phyloP scores from a whole-genome alignment of 2,888 invertebrate species.

The Mimachlamys varia region DNA sequence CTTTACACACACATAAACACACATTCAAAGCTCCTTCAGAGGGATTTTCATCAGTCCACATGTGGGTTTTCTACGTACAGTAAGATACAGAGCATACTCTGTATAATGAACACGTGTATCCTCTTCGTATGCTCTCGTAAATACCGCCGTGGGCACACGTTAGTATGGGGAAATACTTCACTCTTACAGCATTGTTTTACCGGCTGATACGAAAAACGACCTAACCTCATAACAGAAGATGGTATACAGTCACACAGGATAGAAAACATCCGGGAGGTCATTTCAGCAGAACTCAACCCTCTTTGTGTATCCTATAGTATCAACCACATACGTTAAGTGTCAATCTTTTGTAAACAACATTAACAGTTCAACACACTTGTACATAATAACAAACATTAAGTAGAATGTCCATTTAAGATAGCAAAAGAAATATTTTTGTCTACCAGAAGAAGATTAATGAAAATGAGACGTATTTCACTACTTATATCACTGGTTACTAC shows the following conservation, averaged over 20 bases:
- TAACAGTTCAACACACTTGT: not conserved
- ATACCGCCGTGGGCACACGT: not conserved
- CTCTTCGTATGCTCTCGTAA: constrained; percentile 17
- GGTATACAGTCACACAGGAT: not conserved
- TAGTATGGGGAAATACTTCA: not conserved
- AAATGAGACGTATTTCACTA: not conserved
- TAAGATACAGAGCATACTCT: not conserved
- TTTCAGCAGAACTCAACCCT: not conserved
- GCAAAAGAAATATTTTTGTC: too few relatives aligned
- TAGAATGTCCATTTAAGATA: not conserved
- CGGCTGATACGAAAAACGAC: constrained; percentile 7
- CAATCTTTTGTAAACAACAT: not conserved
- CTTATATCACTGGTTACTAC: not conserved
- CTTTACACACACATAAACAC: not conserved
- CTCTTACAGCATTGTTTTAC: not conserved
- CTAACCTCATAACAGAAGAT: constrained; percentile 1
- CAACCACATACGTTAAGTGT: not conserved
- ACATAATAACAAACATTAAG: not conserved
- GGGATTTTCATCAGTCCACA: not conserved
- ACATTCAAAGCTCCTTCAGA: not conserved
- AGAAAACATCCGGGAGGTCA: constrained; percentile 11
- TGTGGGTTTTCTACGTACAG: not conserved
- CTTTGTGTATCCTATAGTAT: not conserved
- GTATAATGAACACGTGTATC: not conserved
- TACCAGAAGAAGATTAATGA: too few relatives aligned